Base-by-base conservation (phyloP, 2,113 vertebrate genomes). In the Psittacara wagleri region DNA sequence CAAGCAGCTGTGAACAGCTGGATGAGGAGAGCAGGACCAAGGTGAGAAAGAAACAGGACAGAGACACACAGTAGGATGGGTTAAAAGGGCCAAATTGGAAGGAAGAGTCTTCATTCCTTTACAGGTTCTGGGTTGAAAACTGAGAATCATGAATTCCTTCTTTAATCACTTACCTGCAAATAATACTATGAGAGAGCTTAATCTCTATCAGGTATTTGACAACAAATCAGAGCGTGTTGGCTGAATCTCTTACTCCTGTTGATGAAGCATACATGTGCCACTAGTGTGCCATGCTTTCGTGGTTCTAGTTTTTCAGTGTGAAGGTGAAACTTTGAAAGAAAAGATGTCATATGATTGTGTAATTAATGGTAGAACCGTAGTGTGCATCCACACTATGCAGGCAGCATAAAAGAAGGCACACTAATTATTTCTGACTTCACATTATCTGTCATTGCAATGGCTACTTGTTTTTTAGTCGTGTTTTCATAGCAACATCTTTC, bases 401-500 rank as follows among this genome's bases (percentile, higher is more conserved):
- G 37, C 72, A 83, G 16, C 35, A 70, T 61, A 59, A 90, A 90
- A 2, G 1, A 27, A 19, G 63, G 19, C 27, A 63, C 0, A 0
- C 11, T 24, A 18, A 11, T 57, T 82, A 28, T 81, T 86, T 86
- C 64, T 88, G 23, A 70, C 27, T 85, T 87, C 39, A 2, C 1
- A 29, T 78, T 73, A 24, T 89, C 55, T 67, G 14, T 46, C 48
- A 14, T 66, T 74, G 23, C 57, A 77, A 27, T 52, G 31, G 11
- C 73, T 63, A 46, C 33, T 59, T 59, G 57, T 15, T 16, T 59
- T 59, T 59, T 35, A 35, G 57, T 69, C 57, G 25, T 46, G 25
- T 13, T 95, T 86, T 76, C 52, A 37, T 66, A 69, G 52, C 62
- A 78, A 74, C 0, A 7, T 76, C 84, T 91, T 87, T 64, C 44